phyloP scores from a whole-genome alignment of 1,140 invertebrate species.

The Dreissena rostriformis region DNA sequence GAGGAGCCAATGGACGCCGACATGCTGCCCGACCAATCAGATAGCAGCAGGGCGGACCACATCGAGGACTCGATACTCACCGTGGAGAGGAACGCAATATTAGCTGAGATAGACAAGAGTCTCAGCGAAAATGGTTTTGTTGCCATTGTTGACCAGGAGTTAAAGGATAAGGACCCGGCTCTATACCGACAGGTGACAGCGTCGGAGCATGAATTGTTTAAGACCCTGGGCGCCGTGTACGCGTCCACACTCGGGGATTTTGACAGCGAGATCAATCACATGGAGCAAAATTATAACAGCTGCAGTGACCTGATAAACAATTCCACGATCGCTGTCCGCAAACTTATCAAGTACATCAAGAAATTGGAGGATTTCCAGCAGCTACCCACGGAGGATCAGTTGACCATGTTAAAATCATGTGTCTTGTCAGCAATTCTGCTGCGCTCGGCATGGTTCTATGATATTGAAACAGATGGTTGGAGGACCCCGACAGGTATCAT shows the following conservation, averaged over 20 bases:
- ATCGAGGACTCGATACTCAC: not conserved
- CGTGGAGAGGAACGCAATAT: not conserved
- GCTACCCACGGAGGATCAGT: constrained; percentile 73
- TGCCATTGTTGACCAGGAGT: not conserved
- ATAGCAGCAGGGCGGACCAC: not conserved
- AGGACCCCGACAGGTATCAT: constrained; percentile 73
- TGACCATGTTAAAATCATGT: constrained; percentile 69
- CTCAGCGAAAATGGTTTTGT: not conserved
- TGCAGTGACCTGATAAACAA: constrained; percentile 74
- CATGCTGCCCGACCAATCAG: constrained; percentile 54
- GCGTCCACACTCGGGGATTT: constrained; percentile 56
- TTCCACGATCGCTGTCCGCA: constrained; percentile 71
- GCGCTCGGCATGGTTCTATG: constrained; percentile 73
- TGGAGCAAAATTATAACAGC: constrained; percentile 65
- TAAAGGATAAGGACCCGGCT: constrained; percentile 53
- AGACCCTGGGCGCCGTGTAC: constrained; percentile 61
- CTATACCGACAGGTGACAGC: constrained; percentile 57
- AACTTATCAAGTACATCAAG: constrained; percentile 76
- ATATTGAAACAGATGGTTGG: constrained; percentile 74
- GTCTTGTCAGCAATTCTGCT: constrained; percentile 73
- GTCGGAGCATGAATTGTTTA: constrained; percentile 60
- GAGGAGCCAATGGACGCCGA: constrained; percentile 53
- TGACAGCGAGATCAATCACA: constrained; percentile 12
- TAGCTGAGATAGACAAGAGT: not conserved
- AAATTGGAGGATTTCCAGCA: constrained; percentile 70